These are phyloP conservation scores for Linyphia triangularis DNA, from an alignment of 2,888 invertebrate species.

Conservation along the genomic window DNA sequence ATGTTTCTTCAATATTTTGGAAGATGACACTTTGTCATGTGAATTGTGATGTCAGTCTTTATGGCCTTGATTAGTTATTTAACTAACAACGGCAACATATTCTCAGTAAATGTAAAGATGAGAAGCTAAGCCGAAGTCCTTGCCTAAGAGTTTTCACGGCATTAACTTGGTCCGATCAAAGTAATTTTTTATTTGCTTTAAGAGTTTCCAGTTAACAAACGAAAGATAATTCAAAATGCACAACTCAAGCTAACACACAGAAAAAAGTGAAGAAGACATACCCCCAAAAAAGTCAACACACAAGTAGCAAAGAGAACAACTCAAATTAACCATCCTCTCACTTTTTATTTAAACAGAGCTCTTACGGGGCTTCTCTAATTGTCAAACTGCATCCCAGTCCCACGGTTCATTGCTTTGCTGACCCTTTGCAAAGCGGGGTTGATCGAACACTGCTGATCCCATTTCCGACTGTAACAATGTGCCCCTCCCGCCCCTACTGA, in stretches of 20 bases:
- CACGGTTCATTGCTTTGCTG: not conserved
- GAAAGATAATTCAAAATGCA: too few species aligned
- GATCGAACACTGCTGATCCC: not conserved
- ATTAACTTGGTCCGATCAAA: too few species aligned
- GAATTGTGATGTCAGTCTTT: too few species aligned
- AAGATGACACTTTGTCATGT: too few species aligned
- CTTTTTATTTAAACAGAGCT: not conserved
- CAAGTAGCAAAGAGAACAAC: not conserved
- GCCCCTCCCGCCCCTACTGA: not conserved
- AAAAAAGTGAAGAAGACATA: not conserved
- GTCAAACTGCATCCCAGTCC: not conserved
- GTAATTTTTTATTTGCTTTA: too few species aligned
- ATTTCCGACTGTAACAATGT: conserved; percentile 9
- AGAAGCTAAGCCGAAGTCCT: too few species aligned
- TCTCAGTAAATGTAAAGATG: too few species aligned
- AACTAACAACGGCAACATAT: too few species aligned
- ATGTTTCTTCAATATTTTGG: too few species aligned
- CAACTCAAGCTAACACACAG: not conserved
- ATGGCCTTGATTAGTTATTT: too few species aligned
- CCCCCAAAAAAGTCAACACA: not conserved
- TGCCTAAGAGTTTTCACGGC: too few species aligned
- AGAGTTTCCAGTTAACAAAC: too few species aligned
- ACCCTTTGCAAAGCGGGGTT: not conserved
- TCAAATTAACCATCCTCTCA: not conserved
- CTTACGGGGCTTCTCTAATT: not conserved